Evolutionary conservation across 2,113 vertebrate genomes (phyloP).

Genomic region (Holacanthus passer): DNA sequence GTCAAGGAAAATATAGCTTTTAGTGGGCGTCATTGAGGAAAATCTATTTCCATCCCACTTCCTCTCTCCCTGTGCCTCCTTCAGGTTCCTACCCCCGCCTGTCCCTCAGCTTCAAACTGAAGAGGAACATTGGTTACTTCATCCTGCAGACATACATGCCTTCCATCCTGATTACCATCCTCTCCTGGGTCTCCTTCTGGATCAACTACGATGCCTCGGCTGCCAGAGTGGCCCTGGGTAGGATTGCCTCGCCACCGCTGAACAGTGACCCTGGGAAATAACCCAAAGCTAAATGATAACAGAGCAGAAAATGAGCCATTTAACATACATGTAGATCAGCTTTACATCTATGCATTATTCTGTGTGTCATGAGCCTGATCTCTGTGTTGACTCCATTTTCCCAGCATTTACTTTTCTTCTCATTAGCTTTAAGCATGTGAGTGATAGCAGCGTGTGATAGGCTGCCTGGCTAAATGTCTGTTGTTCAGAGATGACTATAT

Average conservation of each 20-base stretch:
- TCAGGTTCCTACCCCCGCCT: slow-evolving; percentile 97
- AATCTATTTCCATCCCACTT: slow-evolving; percentile 62
- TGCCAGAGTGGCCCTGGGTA: slow-evolving; percentile 98
- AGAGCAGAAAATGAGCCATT: slow-evolving; percentile 55
- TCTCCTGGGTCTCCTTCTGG: slow-evolving; percentile 99
- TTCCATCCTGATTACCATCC: slow-evolving; percentile 99
- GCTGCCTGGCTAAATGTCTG: slow-evolving; percentile 76
- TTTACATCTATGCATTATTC: slow-evolving; percentile 26
- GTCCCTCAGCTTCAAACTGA: slow-evolving; percentile 99
- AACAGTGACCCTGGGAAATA: slow-evolving; percentile 67
- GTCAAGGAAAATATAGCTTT: slow-evolving; percentile 53
- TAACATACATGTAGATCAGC: slow-evolving; percentile 32
- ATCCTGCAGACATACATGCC: slow-evolving; percentile 99
- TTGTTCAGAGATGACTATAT: slow-evolving; percentile 77
- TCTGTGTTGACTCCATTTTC: slow-evolving; percentile 48
- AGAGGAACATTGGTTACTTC: slow-evolving; percentile 99
- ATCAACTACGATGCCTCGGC: slow-evolving; percentile 99
- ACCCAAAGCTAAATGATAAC: slow-evolving; percentile 64
- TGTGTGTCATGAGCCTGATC: slow-evolving; percentile 35
- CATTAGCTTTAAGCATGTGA: slow-evolving; percentile 74
- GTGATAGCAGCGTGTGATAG: slow-evolving; percentile 73
- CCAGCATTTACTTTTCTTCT: slow-evolving; percentile 51
- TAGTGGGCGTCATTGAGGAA: slow-evolving; percentile 52
- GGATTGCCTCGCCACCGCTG: slow-evolving; percentile 64
- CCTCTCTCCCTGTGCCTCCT: slow-evolving; percentile 49